These are phyloP conservation scores for Syngnathus rostellatus DNA, from an alignment of 2,797 vertebrate species.

Conservation along the genomic window DNA sequence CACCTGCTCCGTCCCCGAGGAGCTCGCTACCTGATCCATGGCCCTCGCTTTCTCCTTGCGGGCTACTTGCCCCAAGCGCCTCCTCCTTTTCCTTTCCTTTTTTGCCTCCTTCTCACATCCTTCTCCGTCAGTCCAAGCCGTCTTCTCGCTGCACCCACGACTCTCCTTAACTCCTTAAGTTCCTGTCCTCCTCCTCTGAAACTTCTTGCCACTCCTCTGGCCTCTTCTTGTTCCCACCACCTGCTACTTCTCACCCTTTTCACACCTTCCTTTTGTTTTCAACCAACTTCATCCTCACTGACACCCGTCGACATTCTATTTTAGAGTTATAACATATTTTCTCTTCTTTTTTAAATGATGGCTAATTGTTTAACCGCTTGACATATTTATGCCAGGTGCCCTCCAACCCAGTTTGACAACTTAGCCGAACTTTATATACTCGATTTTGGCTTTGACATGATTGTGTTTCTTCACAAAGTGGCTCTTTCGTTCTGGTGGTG, in stretches of 20 bases:
- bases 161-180: slow-evolving; percentile 8
- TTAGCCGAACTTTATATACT: no score
- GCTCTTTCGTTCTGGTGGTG: no score
- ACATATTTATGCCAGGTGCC: neutral
- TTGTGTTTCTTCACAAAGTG: no score
- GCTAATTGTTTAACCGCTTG: neutral
- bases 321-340: slow-evolving; percentile 21
- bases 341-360: neutral
- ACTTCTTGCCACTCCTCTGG: slow-evolving; percentile 32
- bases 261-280: slow-evolving; percentile 23
- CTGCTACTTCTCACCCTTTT: slow-evolving; percentile 43
- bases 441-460: no score
- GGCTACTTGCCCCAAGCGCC: slow-evolving; percentile 63
- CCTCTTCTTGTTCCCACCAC: slow-evolving; percentile 47
- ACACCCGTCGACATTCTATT: neutral
- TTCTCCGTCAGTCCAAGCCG: slow-evolving; percentile 2
- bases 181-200: slow-evolving; percentile 35
- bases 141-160: slow-evolving; percentile 31
- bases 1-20: slow-evolving; percentile 97
- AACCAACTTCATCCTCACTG: neutral
- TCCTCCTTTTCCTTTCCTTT: slow-evolving; percentile 13
- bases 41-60: slow-evolving; percentile 74
- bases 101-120: slow-evolving; percentile 5
- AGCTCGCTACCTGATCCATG: slow-evolving; percentile 93
- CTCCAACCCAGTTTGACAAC: neutral